Base-by-base conservation (phyloP, 2,888 invertebrate genomes). In the Asteroscopus sphinx region DNA sequence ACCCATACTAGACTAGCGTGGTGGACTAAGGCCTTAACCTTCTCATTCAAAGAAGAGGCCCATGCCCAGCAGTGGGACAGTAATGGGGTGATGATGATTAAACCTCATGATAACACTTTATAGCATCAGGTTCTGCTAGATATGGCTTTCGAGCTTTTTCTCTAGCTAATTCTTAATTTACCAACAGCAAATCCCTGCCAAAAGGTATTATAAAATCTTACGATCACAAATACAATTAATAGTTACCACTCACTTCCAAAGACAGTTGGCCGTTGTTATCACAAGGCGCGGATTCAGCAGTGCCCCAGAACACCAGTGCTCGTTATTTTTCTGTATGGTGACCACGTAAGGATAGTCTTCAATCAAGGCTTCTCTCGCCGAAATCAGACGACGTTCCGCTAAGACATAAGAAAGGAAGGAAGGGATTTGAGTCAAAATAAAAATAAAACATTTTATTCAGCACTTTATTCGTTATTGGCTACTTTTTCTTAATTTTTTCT, bases 231-330 rank as follows among this genome's bases (percentile, higher is more conserved):
- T 9, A 36, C 3, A n/a, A n/a, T n/a, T n/a, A n/a, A 51, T 15
- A 25, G 15, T 36, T 8, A 17, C 25, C 51, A 89, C 92, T 91
- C 76, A 94, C 93, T 89, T 93, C 93, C 93, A 94, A 68, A 93
- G 70, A 68, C 93, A 94, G 73, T 93, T 93, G 1, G 93, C 93
- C 0, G 93, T 92, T 16, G 93, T 91, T 62, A 93, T 87, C 33
- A 89, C 85, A 1, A 93, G 57, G 4, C 87, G 82, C 4, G 78
- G 90, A 55, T 91, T 93, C 15, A 93, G 80, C 25, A 94, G 49
- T 3, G 93, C 91, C 1, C 93, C 93, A 0, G 90, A 73, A 63
- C 93, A 94, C 93, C 93, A 94, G 58, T 94, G 93, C 63, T 86
- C 77, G 0, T 63, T 58, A 3, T 82, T 67, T 64, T 92, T 93